Base-by-base conservation (phyloP, 2,888 invertebrate genomes). In the Archaeoteleia sp. region DNA sequence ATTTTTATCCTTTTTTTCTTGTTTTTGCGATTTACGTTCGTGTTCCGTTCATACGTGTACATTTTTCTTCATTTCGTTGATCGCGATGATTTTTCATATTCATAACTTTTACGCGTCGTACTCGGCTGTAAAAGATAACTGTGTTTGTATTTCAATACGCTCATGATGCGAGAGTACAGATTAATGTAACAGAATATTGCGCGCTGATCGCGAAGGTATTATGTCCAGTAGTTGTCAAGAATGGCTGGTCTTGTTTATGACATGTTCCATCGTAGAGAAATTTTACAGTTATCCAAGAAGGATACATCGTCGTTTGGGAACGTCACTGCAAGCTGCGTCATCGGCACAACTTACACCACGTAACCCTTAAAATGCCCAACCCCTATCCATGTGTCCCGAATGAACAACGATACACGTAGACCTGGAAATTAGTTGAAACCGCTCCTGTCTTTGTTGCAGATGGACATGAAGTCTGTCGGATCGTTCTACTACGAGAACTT, bases 401-500 rank as follows among this genome's bases (percentile, higher is more conserved):
- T 34, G 73, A 73, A 74, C 57, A 67, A 48, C 54, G 37, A 70
- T 67, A 70, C 54, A 57, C 68, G 74, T 73, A 53, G 30, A 78
- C 78, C 80, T 81, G 71, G 76, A 81, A 79, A 82, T 72, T 76
- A 81, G 81, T 85, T 84, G 82, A 85, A 83, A 82, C 80, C 81
- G 72, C 80, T 82, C 79, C 79, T 84, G 79, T 86, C 82, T 86
- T 82, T 87, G 86, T 93, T 93, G 89, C 93, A 95, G 95, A 95
- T 95, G 95, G 95, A 95, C 90, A 93, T 95, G 92, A 95, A 95
- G 92, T 93, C 94, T 90, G 93, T 95, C 90, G 95, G 95, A 88
- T 94, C 94, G 87, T 94, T 94, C 93, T 95, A 95, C 92, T 95
- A 95, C 90, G 95, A 95, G 89, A 95, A 94, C 90, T 95, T 95